Base-by-base conservation (phyloP, 2,113 vertebrate genomes). In the Blennius ocellaris region DNA sequence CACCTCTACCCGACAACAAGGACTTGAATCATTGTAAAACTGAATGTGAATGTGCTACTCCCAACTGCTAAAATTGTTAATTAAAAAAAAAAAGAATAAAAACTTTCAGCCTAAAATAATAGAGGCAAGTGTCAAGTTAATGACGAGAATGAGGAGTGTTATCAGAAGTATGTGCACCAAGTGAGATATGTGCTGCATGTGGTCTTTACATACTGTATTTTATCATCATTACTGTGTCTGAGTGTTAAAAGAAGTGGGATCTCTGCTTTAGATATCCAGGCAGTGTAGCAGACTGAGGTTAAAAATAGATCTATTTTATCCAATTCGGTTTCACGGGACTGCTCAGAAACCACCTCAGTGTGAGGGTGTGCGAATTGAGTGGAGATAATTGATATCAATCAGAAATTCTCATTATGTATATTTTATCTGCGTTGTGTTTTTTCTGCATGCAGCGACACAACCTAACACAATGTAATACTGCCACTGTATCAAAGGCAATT, bases 401-500 rank as follows among this genome's bases (percentile, higher is more conserved):
- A 70, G 37, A 66, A 72, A 65, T 39, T 58, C 30, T 83, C 17
- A 2, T 43, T 49, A 58, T 11, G 43, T 73, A 66, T 7, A 80
- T 82, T 89, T 80, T 74, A 74, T 78, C 55, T 36, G 6, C 44
- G 64, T 7, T 1, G 43, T 6, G 48, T 65, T 48, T 81, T 81
- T 75, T 71, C 50, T 64, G 73, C 69, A 74, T 80, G 64, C 53
- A 44, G 75, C 7, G 43, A 80, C 14, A 44, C 21, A 6, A 56
- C 44, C 21, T 3, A 5, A 75, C 37, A 43, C 66, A 43, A 6
- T 84, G 80, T 86, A 67, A 81, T 79, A 80, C 59, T 84, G 79
- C 54, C 41, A 78, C 71, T 83, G 64, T 86, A 93, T 90, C 78
- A 86, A 83, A 86, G 74, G 77, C 75, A 91, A 91, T 93, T 92